Percentiles rank a stretch among this genome's conserved stretches.
phyloP scores from a whole-genome alignment of 2,888 invertebrate genomes.

The Dendrolimus pini region DNA sequence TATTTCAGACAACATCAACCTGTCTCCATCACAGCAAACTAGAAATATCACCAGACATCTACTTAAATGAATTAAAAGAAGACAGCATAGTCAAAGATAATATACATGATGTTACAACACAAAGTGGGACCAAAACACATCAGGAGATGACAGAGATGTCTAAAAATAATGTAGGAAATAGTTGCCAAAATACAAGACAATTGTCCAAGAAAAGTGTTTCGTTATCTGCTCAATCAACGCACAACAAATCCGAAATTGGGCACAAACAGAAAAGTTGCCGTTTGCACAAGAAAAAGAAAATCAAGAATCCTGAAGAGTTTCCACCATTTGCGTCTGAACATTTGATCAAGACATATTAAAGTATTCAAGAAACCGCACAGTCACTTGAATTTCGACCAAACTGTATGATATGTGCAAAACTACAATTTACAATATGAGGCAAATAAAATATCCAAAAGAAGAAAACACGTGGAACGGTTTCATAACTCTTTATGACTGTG shows the following conservation, averaged over 20 bases:
- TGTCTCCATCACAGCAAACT: conserved; percentile 66
- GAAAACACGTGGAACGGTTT: no score
- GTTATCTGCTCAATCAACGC: conserved; percentile 49
- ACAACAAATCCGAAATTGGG: conserved; percentile 61
- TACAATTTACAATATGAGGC: no score
- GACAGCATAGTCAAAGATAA: conserved; percentile 12
- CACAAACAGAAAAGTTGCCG: conserved; percentile 59
- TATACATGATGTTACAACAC: conserved; percentile 4
- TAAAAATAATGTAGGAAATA: conserved; percentile 24
- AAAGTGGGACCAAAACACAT: conserved; percentile 9
- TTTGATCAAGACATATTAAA: conserved; percentile 67
- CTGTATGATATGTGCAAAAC: no score
- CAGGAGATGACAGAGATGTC: conserved; percentile 6
- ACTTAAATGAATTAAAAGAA: conserved; percentile 24
- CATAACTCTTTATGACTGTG: no score
- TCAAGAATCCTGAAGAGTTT: conserved; percentile 44
- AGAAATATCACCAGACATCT: conserved; percentile 42
- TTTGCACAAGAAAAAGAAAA: conserved; percentile 55
- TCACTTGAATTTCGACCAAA: no score
- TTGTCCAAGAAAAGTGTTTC: conserved; percentile 50
- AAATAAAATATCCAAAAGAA: no score
- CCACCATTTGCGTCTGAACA: conserved; percentile 57
- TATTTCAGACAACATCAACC: conserved; percentile 54
- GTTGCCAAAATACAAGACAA: conserved; percentile 42
- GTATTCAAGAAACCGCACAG: no score